Evolutionary conservation across 1,140 invertebrate genomes (phyloP).

Genomic region (Drepana arcuata): DNA sequence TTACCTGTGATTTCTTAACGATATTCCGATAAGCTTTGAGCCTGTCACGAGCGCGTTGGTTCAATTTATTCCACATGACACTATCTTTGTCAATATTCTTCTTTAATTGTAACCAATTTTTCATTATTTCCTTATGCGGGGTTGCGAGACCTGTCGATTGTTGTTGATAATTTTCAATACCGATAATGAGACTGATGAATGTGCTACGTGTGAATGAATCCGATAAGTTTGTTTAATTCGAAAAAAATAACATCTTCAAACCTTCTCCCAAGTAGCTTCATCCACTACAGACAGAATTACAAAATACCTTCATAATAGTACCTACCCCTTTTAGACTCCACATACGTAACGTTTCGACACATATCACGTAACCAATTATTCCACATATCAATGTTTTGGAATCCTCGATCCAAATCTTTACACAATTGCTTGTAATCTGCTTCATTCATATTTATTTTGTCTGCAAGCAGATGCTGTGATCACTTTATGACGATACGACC

Average conservation of each 20-base stretch:
- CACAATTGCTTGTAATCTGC: conserved; percentile 29
- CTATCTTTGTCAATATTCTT: conserved; percentile 27
- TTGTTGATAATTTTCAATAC: too few species aligned
- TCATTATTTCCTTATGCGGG: conserved; percentile 2
- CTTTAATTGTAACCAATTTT: conserved; percentile 24
- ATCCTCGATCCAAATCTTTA: conserved; percentile 31
- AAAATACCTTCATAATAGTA: not conserved
- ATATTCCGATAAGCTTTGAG: conserved; percentile 20
- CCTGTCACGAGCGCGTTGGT: conserved; percentile 15
- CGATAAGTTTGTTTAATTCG: not conserved
- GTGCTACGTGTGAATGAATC: too few species aligned
- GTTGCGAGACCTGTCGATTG: conserved; percentile 3
- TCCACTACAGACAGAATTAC: too few species aligned
- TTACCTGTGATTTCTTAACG: conserved; percentile 16
- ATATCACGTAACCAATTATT: conserved; percentile 32
- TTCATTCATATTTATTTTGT: conserved; percentile 8
- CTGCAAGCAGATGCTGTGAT: conserved; percentile 1
- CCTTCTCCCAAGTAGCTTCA: too few species aligned
- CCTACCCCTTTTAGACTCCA: conserved; percentile 20
- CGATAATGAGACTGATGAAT: too few species aligned
- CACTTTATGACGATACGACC: not conserved
- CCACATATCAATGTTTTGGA: conserved; percentile 39
- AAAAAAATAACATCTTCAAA: too few species aligned
- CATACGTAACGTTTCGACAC: conserved; percentile 11
- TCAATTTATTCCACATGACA: conserved; percentile 25